phyloP scores from a whole-genome alignment of 1,140 invertebrate species.

The Elymnias hypermnestra region DNA sequence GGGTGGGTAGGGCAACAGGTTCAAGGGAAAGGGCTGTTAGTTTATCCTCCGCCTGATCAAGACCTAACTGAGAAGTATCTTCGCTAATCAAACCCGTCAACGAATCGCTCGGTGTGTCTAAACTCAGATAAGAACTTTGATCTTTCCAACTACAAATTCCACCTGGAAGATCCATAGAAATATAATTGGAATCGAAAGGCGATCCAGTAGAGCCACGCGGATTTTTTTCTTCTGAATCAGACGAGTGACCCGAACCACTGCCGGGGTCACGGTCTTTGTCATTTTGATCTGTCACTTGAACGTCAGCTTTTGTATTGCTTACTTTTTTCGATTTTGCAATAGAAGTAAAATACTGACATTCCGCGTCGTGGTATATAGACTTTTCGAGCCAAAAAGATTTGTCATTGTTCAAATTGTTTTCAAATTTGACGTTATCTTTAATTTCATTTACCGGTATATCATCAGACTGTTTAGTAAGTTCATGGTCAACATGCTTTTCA shows the following conservation, averaged over 20 bases:
- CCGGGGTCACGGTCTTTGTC: constrained; percentile 79
- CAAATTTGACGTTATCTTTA: constrained; percentile 21
- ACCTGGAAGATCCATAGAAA: constrained; percentile 84
- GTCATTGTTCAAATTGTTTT: constrained; percentile 71
- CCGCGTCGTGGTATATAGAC: constrained; percentile 79
- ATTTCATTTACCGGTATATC: background rate
- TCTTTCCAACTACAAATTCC: constrained; percentile 89
- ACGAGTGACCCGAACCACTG: constrained; percentile 77
- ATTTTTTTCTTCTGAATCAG: constrained; percentile 58
- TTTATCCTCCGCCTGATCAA: constrained; percentile 61
- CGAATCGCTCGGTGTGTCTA: constrained; percentile 62
- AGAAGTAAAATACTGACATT: constrained; percentile 76
- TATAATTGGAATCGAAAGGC: constrained; percentile 79
- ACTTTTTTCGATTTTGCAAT: constrained; percentile 65
- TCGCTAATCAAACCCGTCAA: constrained; percentile 28
- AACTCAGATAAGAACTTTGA: constrained; percentile 86
- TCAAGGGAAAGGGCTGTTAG: constrained; percentile 57
- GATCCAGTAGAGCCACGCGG: constrained; percentile 49
- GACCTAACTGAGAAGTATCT: constrained; percentile 28
- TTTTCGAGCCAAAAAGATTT: constrained; percentile 79
- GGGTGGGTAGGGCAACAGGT: constrained; percentile 41
- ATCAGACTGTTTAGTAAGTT: background rate
- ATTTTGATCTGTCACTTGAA: constrained; percentile 67
- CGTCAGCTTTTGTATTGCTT: constrained; percentile 49
- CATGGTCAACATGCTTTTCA: constrained; percentile 23